Percentiles rank a stretch among this genome's conserved stretches.
phyloP scores from a whole-genome alignment of 2,113 vertebrate species.

The Hippocampus guttulatus region DNA sequence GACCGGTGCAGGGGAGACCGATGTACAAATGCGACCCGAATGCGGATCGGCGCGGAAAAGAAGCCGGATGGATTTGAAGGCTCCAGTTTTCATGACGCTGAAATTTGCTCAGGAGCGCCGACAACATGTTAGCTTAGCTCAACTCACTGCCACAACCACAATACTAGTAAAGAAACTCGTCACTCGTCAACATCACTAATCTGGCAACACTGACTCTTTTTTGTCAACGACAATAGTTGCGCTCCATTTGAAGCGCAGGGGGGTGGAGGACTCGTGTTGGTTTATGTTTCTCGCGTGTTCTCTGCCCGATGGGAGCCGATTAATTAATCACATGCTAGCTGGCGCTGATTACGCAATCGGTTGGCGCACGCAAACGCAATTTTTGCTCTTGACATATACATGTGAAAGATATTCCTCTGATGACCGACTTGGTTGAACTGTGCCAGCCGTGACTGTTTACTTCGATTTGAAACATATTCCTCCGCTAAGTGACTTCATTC shows the following conservation, averaged over 20 bases:
- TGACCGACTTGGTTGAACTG: background rate
- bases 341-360: constrained; percentile 23
- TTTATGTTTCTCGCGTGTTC: constrained; percentile 2
- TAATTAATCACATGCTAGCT: constrained; percentile 40
- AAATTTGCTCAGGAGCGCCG: too few species aligned
- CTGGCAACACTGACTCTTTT: background rate
- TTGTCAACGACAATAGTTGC: too few species aligned
- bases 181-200: background rate
- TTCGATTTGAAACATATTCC: background rate
- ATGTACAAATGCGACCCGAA: too few species aligned
- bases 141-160: too few species aligned
- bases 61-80: too few species aligned
- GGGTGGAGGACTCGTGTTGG: background rate
- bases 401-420: background rate
- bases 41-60: too few species aligned
- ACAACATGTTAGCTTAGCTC: too few species aligned
- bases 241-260: too few species aligned
- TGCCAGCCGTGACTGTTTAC: background rate
- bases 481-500: background rate
- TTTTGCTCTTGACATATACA: background rate
- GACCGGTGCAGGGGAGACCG: too few species aligned
- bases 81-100: too few species aligned
- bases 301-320: constrained; percentile 40
- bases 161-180: too few species aligned
- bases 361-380: background rate